These are phyloP conservation scores for Bergia puertoricense DNA, from an alignment of 92 coral and sea anemone genomes.

Conservation along the genomic window DNA sequence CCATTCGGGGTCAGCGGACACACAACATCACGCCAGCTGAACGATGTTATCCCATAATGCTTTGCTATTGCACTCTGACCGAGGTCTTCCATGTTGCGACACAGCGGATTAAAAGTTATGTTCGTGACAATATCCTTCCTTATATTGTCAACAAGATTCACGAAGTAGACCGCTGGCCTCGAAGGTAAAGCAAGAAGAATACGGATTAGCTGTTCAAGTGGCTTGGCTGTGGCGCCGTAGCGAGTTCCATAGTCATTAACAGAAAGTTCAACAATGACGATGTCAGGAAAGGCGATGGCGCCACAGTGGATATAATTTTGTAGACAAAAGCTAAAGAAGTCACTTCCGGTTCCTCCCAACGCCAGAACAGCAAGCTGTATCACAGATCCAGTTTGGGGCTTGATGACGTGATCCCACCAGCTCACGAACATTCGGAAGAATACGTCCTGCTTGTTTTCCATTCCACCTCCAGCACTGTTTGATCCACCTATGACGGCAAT, in stretches of 20 bases:
- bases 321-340: slow-evolving; percentile 47
- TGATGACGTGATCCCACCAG: slow-evolving; percentile 67
- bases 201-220: slow-evolving; percentile 65
- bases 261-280: slow-evolving; percentile 61
- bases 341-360: slow-evolving; percentile 54
- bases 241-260: slow-evolving; percentile 66
- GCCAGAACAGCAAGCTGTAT: slow-evolving; percentile 19
- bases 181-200: slow-evolving; percentile 51
- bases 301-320: slow-evolving; percentile 34
- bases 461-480: slow-evolving; percentile 82
- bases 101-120: slow-evolving; percentile 36
- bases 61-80: slow-evolving; percentile 70
- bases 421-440: slow-evolving; percentile 47
- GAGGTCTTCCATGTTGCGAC: slow-evolving; percentile 73
- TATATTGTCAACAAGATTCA: slow-evolving; percentile 49
- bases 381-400: slow-evolving; percentile 43
- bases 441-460: slow-evolving; percentile 20
- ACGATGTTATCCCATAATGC: slow-evolving; percentile 66
- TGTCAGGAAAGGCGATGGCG: slow-evolving; percentile 23
- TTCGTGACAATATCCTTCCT: not conserved
- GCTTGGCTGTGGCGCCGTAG: slow-evolving; percentile 59
- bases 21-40: slow-evolving; percentile 77
- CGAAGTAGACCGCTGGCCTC: slow-evolving; percentile 53
- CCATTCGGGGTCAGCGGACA: slow-evolving; percentile 54
- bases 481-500: slow-evolving; percentile 74